A percentile compares a stretch with the other conserved stretches of the same genome.
These are phyloP conservation scores for Chrysopa pallens DNA, from an alignment of 1,140 invertebrate genomes.

Conservation along the genomic window DNA sequence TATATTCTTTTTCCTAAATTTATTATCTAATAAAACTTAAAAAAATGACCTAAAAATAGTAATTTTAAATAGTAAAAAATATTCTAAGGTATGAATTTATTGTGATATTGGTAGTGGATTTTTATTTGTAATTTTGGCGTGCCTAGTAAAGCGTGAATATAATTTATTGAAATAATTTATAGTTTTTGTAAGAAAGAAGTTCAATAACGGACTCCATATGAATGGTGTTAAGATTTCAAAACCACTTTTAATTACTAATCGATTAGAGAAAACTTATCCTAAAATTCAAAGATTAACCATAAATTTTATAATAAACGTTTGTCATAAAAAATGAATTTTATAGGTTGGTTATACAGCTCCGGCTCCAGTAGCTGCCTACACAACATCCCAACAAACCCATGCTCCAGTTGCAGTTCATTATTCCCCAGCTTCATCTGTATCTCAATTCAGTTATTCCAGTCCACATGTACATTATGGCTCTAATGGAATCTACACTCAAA, in stretches of 20 bases:
- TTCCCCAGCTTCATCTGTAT: slow-evolving; percentile 16
- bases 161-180: not conserved
- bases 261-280: not conserved
- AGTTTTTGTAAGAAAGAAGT: not conserved
- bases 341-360: not conserved
- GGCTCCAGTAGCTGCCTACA: not conserved
- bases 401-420: slow-evolving; percentile 6
- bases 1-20: not conserved
- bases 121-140: not conserved
- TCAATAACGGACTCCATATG: not conserved
- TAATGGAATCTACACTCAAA: slow-evolving; percentile 13
- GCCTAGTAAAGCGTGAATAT: not conserved
- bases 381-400: not conserved
- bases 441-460: slow-evolving; percentile 16
- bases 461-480: slow-evolving; percentile 17
- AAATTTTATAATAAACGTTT: not conserved
- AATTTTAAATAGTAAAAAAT: not conserved
- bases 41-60: not conserved
- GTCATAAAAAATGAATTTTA: too few species aligned
- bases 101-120: not conserved
- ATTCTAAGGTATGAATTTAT: not conserved
- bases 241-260: not conserved
- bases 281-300: not conserved
- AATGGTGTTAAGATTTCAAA: not conserved
- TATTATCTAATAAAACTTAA: not conserved